phyloP scores from a whole-genome alignment of 2,888 invertebrate species.

The Glyphotaelius pellucidus region DNA sequence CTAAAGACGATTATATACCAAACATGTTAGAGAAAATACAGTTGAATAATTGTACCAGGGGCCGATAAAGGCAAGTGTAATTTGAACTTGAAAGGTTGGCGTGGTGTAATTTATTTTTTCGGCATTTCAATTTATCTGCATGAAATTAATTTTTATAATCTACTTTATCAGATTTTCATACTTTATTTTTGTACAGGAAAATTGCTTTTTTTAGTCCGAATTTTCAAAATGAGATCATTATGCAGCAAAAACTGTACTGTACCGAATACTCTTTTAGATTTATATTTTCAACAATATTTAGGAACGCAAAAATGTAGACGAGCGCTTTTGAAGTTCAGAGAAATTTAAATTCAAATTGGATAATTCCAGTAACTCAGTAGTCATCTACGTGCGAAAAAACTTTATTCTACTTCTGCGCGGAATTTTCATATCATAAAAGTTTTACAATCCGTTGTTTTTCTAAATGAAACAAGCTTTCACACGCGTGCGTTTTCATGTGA shows the following conservation, averaged over 20 bases:
- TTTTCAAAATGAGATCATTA: too few species aligned
- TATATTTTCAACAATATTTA: neutral
- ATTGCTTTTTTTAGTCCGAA: too few species aligned
- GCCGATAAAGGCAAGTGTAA: too few species aligned
- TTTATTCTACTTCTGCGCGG: neutral
- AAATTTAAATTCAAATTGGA: neutral
- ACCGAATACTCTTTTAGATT: too few species aligned
- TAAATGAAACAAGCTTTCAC: conserved; percentile 14
- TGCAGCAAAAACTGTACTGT: too few species aligned
- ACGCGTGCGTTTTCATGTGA: neutral
- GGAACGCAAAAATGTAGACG: neutral
- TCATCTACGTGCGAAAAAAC: neutral
- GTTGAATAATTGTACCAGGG: neutral
- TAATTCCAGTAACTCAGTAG: neutral
- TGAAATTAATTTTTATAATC: neutral
- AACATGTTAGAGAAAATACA: neutral
- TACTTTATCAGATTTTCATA: neutral
- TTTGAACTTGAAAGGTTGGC: neutral
- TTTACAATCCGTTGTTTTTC: neutral
- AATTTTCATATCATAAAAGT: neutral
- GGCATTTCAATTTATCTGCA: neutral
- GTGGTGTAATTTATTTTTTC: too few species aligned
- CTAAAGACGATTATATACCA: neutral
- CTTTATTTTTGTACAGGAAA: neutral
- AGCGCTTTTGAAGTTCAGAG: neutral